These are phyloP conservation scores for Caerostris darwini DNA, from an alignment of 1,140 invertebrate genomes.

Conservation along the genomic window DNA sequence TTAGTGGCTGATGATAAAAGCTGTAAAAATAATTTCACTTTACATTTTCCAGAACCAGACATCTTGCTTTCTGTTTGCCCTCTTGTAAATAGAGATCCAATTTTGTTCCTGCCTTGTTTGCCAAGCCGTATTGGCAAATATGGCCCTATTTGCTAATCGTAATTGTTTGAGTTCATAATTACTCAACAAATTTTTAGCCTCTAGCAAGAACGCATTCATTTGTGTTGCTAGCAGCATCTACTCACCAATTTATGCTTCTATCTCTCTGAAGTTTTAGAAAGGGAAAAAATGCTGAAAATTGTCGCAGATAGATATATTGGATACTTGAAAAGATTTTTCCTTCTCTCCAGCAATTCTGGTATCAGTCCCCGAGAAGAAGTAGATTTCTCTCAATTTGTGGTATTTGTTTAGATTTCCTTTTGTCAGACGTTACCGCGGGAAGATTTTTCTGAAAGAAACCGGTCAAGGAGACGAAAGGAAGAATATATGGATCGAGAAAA, in stretches of 20 bases:
- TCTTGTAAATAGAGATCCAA: neutral
- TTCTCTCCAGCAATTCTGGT: neutral
- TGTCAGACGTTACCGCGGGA: no score
- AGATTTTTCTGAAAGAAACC: no score
- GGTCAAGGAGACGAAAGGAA: no score
- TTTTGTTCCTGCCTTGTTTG: neutral
- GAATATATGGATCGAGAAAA: no score
- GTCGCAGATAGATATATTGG: neutral
- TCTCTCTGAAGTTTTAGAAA: neutral
- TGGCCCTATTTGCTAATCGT: conserved; percentile 25
- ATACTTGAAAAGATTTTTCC: neutral
- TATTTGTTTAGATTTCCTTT: neutral
- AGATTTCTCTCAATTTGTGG: neutral
- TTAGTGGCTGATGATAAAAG: neutral
- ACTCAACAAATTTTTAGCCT: conserved; percentile 25
- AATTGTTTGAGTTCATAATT: conserved; percentile 40
- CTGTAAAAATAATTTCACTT: conserved; percentile 19
- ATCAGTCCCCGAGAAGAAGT: neutral
- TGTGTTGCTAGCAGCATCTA: neutral
- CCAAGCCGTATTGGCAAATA: conserved; percentile 4
- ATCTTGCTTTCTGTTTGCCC: neutral
- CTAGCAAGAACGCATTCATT: neutral
- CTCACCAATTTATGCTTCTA: neutral
- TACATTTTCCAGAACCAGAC: neutral
- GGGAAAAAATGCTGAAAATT: neutral